Conservation (phyloP, 2,113 vertebrate species). For the Columbina picui region DNA sequence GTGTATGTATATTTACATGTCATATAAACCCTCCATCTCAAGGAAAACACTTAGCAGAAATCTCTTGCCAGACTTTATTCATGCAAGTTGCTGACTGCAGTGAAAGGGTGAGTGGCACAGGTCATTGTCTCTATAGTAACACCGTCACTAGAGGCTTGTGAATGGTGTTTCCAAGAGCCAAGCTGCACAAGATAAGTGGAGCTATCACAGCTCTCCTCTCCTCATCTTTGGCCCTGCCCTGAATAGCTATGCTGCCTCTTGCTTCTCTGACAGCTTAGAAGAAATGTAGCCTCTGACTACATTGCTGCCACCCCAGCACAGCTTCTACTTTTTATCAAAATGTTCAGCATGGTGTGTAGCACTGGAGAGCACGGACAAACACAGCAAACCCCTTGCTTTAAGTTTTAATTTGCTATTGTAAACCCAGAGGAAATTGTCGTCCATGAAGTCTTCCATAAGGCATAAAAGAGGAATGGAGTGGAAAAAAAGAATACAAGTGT, state of each 20-base stretch:
- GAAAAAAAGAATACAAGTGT: not conserved
- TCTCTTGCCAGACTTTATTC: not conserved
- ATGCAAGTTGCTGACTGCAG: not conserved
- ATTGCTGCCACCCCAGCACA: not conserved
- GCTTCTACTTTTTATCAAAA: not conserved
- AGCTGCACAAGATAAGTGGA: not conserved
- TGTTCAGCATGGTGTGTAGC: fast-evolving
- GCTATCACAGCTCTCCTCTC: not conserved
- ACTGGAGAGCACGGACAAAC: not conserved
- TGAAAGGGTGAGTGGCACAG: not conserved
- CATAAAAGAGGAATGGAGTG: not conserved
- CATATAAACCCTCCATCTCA: not conserved
- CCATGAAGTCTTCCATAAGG: not conserved
- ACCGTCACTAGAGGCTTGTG: not conserved
- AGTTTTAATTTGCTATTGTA: not conserved
- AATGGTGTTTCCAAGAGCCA: not conserved
- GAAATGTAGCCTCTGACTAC: not conserved
- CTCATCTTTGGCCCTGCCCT: not conserved
- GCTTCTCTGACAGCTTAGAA: not conserved
- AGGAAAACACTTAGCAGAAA: not conserved
- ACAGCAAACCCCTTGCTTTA: not conserved
- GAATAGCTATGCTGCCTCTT: not conserved
- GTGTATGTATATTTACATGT: not conserved
- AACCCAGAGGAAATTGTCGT: not conserved
- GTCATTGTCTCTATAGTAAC: not conserved